Evolutionary conservation across 2,888 invertebrate genomes (phyloP), one percentile per base, ranked within the genome.

Genomic region (Ommatoiulus sabulosus): DNA sequence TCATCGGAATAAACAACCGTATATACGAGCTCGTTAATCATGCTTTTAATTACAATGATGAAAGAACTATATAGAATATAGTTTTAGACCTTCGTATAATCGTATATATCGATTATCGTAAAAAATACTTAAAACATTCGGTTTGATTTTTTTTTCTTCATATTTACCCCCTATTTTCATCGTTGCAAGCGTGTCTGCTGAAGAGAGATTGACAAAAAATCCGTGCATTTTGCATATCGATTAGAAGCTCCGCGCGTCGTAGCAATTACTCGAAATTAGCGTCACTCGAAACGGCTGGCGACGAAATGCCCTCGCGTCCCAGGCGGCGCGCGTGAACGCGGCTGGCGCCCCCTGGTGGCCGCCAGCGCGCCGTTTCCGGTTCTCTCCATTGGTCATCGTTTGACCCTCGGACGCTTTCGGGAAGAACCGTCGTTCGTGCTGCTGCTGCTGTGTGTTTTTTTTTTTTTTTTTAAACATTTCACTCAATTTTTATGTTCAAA

Each of bases 81-180:
- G n/a, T n/a, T n/a, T n/a, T n/a, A n/a, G n/a, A n/a, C n/a, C n/a
- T n/a, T n/a, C n/a, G n/a, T n/a, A n/a, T n/a, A n/a, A n/a, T n/a
- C n/a, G n/a, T n/a, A n/a, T n/a, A 52, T 52, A 52, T 52, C 52
- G 52, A 52, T 52, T 52, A 52, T 52, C 7, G 12, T 52, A 5
- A 8, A 52, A n/a, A 2, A 52, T 52, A 7, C 3, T 52, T 63
- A 63, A n/a, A 63, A n/a, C 63, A 6, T 63, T 63, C n/a, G n/a
- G n/a, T n/a, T n/a, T n/a, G n/a, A n/a, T n/a, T n/a, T n/a, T n/a
- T n/a, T n/a, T n/a, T 72, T 6, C 1, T 72, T 72, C 24, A 72
- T 72, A 72, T 72, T 72, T 72, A 72, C 72, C 72, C 63, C 63
- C 63, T n/a, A 63, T 63, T 63, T 63, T 63, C 63, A n/a, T n/a